These are phyloP conservation scores for Pachycephus smyrnensis DNA, from an alignment of 2,888 invertebrate genomes.

Conservation along the genomic window DNA sequence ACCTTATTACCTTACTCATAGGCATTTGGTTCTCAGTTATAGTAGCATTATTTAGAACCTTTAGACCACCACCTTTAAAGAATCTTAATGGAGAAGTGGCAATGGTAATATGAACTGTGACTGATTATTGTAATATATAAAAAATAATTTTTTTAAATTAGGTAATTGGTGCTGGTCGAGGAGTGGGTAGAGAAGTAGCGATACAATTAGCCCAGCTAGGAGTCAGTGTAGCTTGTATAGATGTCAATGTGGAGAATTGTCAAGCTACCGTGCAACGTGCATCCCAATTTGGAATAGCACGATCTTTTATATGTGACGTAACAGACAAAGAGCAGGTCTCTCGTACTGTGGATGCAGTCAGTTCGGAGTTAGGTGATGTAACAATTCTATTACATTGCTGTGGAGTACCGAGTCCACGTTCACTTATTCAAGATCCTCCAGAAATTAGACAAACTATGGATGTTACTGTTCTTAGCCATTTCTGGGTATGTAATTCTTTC, in stretches of 20 bases:
- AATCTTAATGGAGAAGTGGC: conserved; percentile 74
- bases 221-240: conserved; percentile 75
- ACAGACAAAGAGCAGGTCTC: conserved; percentile 70
- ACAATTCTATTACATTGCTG: conserved; percentile 76
- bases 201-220: conserved; percentile 72
- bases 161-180: conserved; percentile 79
- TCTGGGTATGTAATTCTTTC: conserved; percentile 69
- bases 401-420: conserved; percentile 73
- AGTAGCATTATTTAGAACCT: conserved; percentile 69
- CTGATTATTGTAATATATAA: conserved; percentile 5
- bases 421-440: conserved; percentile 69
- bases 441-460: conserved; percentile 71
- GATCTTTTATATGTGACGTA: conserved; percentile 71
- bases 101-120: conserved; percentile 67
- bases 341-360: conserved; percentile 66
- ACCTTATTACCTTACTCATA: conserved; percentile 69
- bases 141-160: conserved; percentile 42
- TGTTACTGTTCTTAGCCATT: conserved; percentile 73
- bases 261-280: conserved; percentile 68
- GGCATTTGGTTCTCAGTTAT: conserved; percentile 70
- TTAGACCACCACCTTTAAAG: conserved; percentile 73
- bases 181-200: conserved; percentile 75
- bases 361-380: conserved; percentile 70
- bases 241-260: conserved; percentile 72
- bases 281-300: conserved; percentile 67